phyloP scores from a whole-genome alignment of 2,113 vertebrate genomes.

The Heterochromis multidens region DNA sequence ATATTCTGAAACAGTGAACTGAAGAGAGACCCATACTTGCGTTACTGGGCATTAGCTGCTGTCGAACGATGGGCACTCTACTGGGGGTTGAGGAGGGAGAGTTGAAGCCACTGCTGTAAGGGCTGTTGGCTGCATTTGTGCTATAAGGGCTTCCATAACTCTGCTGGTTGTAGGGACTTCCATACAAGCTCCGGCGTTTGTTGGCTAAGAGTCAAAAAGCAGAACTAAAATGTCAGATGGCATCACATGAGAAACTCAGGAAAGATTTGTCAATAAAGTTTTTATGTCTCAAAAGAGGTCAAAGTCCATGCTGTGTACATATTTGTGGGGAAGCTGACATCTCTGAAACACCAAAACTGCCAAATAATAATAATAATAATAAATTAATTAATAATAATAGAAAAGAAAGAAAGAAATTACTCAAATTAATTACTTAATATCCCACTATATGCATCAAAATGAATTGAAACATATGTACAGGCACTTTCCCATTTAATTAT shows the following conservation, averaged over 20 bases:
- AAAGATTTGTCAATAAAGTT: neutral
- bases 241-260: neutral
- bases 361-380: no score
- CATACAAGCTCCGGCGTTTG: slow-evolving; percentile 91
- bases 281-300: neutral
- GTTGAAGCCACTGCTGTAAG: slow-evolving; percentile 94
- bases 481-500: no score
- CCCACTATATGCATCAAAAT: no score
- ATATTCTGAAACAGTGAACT: neutral
- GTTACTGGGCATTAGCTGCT: slow-evolving; percentile 87
- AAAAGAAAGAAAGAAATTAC: neutral
- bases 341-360: no score
- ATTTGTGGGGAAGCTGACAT: no score
- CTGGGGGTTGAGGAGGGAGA: slow-evolving; percentile 92
- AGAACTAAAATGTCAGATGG: neutral
- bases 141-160: slow-evolving; percentile 86
- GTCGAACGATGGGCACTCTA: slow-evolving; percentile 87
- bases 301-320: neutral
- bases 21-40: slow-evolving; percentile 73
- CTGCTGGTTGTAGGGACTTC: slow-evolving; percentile 83
- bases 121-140: slow-evolving; percentile 87
- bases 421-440: no score
- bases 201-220: slow-evolving; percentile 76
- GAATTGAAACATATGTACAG: no score
- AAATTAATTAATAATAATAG: no score